These are phyloP conservation scores for Pemphigus obesinymphae DNA, from an alignment of 1,140 invertebrate species.

Conservation along the genomic window DNA sequence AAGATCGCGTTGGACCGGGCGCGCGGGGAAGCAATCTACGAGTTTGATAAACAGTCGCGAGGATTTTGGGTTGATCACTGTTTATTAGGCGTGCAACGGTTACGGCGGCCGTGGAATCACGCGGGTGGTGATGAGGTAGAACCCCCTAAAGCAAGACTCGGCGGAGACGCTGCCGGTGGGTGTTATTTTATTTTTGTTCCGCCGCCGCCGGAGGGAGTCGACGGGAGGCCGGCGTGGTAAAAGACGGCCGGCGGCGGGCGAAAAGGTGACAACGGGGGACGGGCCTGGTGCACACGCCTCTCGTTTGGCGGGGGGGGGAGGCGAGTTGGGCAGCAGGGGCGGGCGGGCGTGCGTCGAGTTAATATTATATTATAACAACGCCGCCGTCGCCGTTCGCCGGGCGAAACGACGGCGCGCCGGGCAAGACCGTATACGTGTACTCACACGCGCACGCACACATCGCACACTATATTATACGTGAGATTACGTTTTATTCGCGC, in stretches of 20 bases:
- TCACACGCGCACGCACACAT: background rate
- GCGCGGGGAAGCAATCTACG: background rate
- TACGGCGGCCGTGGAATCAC: background rate
- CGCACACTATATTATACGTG: too few species aligned
- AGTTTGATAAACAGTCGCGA: conserved; percentile 36
- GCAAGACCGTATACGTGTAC: too few species aligned
- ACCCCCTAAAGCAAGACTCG: background rate
- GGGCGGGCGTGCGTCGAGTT: background rate
- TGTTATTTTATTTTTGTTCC: conserved; percentile 1
- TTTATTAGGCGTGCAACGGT: conserved; percentile 14
- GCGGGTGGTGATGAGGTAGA: background rate
- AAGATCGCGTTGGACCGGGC: background rate
- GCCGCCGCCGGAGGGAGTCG: background rate
- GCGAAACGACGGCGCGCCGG: background rate
- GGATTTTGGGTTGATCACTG: conserved; percentile 40
- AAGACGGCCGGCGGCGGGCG: background rate
- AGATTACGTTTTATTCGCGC: background rate
- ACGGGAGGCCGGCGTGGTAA: background rate
- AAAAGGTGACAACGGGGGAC: conserved; percentile 30
- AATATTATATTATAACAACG: background rate
- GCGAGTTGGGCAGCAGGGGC: background rate
- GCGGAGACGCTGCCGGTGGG: background rate
- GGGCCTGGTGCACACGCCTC: conserved; percentile 9
- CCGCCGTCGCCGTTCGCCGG: background rate
- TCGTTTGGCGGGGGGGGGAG: background rate